Evolutionary conservation across 2,888 invertebrate genomes (phyloP).

Genomic region (Alloplasta piceator): DNA sequence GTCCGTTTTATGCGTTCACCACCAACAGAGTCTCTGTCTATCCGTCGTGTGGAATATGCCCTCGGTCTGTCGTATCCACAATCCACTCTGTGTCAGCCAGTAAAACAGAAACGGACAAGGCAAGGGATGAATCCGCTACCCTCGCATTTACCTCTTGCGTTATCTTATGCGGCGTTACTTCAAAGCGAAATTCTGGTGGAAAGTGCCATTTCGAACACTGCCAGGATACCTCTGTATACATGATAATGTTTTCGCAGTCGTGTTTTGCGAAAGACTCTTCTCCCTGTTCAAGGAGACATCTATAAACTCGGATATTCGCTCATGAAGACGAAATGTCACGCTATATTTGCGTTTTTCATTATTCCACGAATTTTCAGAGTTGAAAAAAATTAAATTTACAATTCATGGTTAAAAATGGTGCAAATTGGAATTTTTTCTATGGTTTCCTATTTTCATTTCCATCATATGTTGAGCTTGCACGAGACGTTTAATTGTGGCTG

Average conservation of each 20-base stretch:
- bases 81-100: slow-evolving; percentile 36
- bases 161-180: slow-evolving; percentile 57
- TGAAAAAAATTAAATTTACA: no score
- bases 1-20: no score
- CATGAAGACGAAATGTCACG: no score
- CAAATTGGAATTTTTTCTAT: no score
- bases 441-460: no score
- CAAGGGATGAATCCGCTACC: slow-evolving; percentile 37
- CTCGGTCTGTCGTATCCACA: slow-evolving; percentile 32
- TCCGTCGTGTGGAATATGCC: slow-evolving; percentile 24
- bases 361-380: no score
- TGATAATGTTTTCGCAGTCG: slow-evolving; percentile 36
- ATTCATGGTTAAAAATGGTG: no score
- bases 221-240: slow-evolving; percentile 5
- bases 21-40: slow-evolving; percentile 18
- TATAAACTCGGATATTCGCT: no score
- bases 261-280: neutral
- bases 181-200: slow-evolving; percentile 26
- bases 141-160: slow-evolving; percentile 52
- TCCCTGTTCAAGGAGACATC: no score
- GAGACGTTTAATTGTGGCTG: no score
- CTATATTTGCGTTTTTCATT: no score
- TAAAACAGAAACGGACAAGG: slow-evolving; percentile 45
- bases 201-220: slow-evolving; percentile 17
- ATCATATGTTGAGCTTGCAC: no score